These are phyloP conservation scores for Steromphala cineraria DNA, from an alignment of 2,888 invertebrate genomes.

Conservation along the genomic window DNA sequence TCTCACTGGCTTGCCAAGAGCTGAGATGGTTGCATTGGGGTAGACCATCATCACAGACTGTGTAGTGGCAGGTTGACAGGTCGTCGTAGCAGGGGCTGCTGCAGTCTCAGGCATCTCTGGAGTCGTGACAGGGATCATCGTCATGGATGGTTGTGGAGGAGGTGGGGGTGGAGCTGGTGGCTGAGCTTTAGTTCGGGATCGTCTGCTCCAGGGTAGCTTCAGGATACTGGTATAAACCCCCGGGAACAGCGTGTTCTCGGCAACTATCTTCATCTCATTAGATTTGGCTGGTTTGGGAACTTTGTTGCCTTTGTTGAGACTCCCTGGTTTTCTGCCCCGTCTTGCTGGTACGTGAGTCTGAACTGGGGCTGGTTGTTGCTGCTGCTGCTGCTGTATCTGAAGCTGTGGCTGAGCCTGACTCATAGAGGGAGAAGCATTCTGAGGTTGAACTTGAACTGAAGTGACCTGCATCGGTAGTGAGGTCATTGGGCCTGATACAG, in stretches of 20 bases:
- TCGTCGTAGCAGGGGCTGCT: neutral
- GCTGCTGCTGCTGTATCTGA: neutral
- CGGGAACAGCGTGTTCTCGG: slow-evolving; percentile 61
- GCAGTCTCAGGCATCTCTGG: neutral
- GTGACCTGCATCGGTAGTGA: neutral
- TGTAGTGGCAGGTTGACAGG: neutral
- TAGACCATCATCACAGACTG: slow-evolving; percentile 66
- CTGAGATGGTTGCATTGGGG: slow-evolving; percentile 51
- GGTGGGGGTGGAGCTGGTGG: neutral
- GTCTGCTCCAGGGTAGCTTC: slow-evolving; percentile 65
- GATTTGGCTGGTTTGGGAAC: slow-evolving; percentile 4
- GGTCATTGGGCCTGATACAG: neutral
- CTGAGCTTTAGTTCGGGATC: slow-evolving; percentile 58
- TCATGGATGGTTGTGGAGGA: neutral
- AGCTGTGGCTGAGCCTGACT: neutral
- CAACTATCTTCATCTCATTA: slow-evolving; percentile 62
- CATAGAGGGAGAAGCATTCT: neutral
- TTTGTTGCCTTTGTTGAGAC: slow-evolving; percentile 6
- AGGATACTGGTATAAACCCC: slow-evolving; percentile 69
- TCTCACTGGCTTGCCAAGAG: slow-evolving; percentile 52
- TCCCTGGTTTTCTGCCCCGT: neutral
- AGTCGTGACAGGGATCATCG: neutral
- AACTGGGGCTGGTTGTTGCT: neutral
- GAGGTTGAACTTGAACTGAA: neutral
- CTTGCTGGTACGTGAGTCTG: neutral